Base-by-base conservation (phyloP, 2,888 invertebrate genomes). In the Tinea trinotella region DNA sequence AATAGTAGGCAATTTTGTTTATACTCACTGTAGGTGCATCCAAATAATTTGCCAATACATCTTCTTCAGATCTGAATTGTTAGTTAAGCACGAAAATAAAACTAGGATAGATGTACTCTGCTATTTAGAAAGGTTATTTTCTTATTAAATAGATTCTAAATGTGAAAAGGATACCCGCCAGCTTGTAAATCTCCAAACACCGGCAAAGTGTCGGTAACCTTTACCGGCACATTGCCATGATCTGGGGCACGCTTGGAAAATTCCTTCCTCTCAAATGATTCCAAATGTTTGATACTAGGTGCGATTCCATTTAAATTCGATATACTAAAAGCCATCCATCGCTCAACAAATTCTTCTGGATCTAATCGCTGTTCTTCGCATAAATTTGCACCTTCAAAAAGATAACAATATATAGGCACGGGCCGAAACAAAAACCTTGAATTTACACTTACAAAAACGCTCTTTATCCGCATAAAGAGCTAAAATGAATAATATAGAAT, bases 321-420 rank as follows among this genome's bases (percentile, higher is more conserved):
- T 55, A 91, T 80, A 62, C 90, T 90, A 70, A 90, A 94, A 15
- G 94, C 93, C 80, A 92, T 88, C 94, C 94, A 95, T 82, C 90
- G 88, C 68, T 92, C 91, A 53, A 90, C 91, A 61, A 94, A 90
- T 64, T 90, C 90, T 67, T 90, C 91, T 35, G 92, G 90, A 59
- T 87, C 87, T 52, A 93, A 75, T 62, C 87, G 77, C 68, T 93
- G 90, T 54, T 84, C 85, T 59, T 82, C 72, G 68, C 93, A 92
- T 60, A 93, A 76, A 70, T 89, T 90, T 64, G 90, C 82, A 88
- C 91, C 85, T 85, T 67, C 57, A 59, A 65, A 73, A 70, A 74
- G 9, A 9, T 54, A 4, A 19, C 40, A 46, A 40, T 30, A 7
- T 15, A 20, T 44, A 52, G 12, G n/a, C 9, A 7, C 30, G 7